Evolutionary conservation across 2,888 invertebrate genomes (phyloP).

Genomic region (Archips crataeganus): DNA sequence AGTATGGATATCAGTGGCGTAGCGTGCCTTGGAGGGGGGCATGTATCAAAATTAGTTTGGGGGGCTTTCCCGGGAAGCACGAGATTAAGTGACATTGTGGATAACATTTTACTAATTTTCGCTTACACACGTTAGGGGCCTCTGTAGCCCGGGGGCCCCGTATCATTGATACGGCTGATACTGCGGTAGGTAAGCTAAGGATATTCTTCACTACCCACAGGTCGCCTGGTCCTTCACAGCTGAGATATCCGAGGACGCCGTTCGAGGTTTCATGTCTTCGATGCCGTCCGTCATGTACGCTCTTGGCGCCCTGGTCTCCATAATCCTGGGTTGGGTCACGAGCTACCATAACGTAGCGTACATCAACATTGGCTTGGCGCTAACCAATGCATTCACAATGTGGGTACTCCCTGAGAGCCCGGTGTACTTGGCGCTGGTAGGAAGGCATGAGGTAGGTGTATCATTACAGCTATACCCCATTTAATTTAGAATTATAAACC

Average conservation of each 20-base stretch:
- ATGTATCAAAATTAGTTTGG: too few species aligned
- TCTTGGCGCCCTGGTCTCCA: conserved; percentile 36
- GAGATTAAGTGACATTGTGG: too few species aligned
- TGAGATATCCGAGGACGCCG: conserved; percentile 36
- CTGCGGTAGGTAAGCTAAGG: too few species aligned
- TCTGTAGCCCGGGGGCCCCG: too few species aligned
- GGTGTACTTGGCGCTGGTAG: conserved; percentile 24
- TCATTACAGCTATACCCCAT: too few species aligned
- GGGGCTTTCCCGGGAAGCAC: too few species aligned
- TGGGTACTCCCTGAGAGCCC: conserved; percentile 68
- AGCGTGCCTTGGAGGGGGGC: too few species aligned
- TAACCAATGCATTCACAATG: conserved; percentile 21
- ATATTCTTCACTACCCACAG: neutral
- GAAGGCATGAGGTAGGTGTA: conserved; percentile 23
- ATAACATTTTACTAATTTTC: too few species aligned
- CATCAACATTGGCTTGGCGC: conserved; percentile 22
- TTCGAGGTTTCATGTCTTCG: conserved; percentile 39
- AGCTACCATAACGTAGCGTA: conserved; percentile 22
- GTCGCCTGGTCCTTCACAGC: conserved; percentile 40
- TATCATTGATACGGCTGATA: too few species aligned
- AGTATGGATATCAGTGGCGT: too few species aligned
- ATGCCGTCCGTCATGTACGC: conserved; percentile 39
- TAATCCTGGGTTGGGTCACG: conserved; percentile 38
- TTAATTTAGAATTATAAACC: too few species aligned
- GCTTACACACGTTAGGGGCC: too few species aligned